Evolutionary conservation across 2,797 vertebrate genomes (phyloP).

Genomic region (Catamblyrhynchus diadema): DNA sequence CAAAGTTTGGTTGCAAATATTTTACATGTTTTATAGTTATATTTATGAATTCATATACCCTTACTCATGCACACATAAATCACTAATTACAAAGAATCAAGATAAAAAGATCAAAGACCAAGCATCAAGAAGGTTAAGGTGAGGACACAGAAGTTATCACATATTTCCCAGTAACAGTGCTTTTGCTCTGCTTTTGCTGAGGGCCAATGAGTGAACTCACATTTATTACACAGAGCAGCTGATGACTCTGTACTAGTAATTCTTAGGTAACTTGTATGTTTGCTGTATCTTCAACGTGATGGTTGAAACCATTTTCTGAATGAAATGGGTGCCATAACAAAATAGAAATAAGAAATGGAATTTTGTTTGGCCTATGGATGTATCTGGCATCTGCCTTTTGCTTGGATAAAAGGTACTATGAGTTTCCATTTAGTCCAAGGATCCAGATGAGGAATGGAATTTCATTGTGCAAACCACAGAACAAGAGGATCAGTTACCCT

Average conservation of each 20-base stretch:
- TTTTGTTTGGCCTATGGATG: not conserved
- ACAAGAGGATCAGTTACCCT: not conserved
- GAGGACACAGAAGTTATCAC: not conserved
- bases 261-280: not conserved
- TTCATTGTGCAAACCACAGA: not conserved
- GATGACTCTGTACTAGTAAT: not conserved
- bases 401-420: not conserved
- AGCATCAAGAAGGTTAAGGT: not conserved
- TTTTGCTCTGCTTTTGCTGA: not conserved
- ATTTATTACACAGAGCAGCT: not conserved
- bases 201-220: not conserved
- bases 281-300: not conserved
- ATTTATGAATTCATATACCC: not conserved
- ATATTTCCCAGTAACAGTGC: not conserved
- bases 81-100: not conserved
- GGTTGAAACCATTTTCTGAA: not conserved
- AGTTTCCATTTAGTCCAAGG: not conserved
- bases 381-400: not conserved
- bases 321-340: not conserved
- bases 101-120: not conserved
- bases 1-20: not conserved
- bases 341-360: not conserved
- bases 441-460: not conserved
- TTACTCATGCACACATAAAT: too few relatives aligned
- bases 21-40: not conserved